Base-by-base conservation (phyloP, 2,113 vertebrate species). In the Taurulus bubalis region DNA sequence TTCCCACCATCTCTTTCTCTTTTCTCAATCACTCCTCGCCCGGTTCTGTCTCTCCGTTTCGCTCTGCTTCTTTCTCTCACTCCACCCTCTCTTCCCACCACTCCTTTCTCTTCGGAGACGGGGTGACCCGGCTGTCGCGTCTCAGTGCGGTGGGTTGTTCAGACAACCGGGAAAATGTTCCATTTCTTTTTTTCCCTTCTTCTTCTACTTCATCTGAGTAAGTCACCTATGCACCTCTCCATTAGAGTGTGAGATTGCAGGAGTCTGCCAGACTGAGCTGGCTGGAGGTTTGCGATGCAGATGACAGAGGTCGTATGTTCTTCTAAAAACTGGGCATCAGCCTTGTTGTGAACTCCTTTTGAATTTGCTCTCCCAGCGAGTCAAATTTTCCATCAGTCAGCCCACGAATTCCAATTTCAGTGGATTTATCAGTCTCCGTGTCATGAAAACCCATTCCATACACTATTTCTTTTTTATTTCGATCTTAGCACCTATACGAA, bases 171-270 rank as follows among this genome's bases (percentile, higher is more conserved):
- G 82, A 85, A 89, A 90, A 89, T 80, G 77, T 78, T 74, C 75
- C 28, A 80, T 75, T 73, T 85, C 55, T 78, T 77, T 65, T 59
- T 75, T 75, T 84, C 63, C 75, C 65, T 60, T 85, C 53, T 18
- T 75, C 69, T 40, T 77, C 69, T 80, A 77, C 85, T 66, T 83
- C 84, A 80, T 82, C 77, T 63, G 71, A 85, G 79, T 81, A 63
- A 69, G 69, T 87, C 85, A 88, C 85, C 87, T 89, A 85, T 87
- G 85, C 85, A 84, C 83, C 89, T 87, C 83, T 92, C 88, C 87
- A 91, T 87, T 87, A 92, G 91, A 91, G 85, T 90, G 92, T 90
- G 90, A 92, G 89, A 93, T 92, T 93, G 79, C 76, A 45, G 83
- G 83, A 89, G 79, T 77, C 60, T 5, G 49, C 26, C 1, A 36